Evolutionary conservation across 2,888 invertebrate genomes (phyloP), one percentile per base, ranked within the genome.

Genomic region (Serripes groenlandicus): DNA sequence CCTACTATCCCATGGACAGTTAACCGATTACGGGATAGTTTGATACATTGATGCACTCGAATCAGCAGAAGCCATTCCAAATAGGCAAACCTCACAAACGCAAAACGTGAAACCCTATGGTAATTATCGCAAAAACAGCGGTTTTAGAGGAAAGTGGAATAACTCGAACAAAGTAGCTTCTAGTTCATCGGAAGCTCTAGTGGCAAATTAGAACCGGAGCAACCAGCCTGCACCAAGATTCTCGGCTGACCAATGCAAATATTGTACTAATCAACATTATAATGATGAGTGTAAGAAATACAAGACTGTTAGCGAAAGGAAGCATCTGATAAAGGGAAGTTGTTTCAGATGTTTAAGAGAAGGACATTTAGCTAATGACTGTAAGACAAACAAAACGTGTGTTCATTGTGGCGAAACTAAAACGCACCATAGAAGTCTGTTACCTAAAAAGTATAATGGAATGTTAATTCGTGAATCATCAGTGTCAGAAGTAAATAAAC

Each of bases 391-490:
- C 5, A 73, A 62, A 49, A 28, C 37, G 21, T 73, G 73, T 42
- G 62, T 73, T n/a, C 35, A 73, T 58, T 73, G 73, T 42, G 73
- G 73, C 23, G 42, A 73, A 62, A 28, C 7, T 9, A 73, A 73
- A 28, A 28, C 7, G 7, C 73, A 73, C 28, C 73, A 73, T 42
- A 5, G 71, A 3, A 58, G 60, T 23, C 42, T 60, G 4, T 42
- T 60, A 60, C 73, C 64, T 18, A 60, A 75, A 49, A 75, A 34
- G 66, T 75, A 66, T 32, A 26, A 32, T n/a, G 54, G 21, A 1
- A 66, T 66, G n/a, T 26, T 15, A 52, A 15, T 49, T 49, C 49
- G 18, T 42, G 66, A 66, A 49, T 35, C 26, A 54, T 42, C 56
- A 26, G 11, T 54, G 52, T n/a, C 54, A 21, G 21, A 15, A 21